Conservation (phyloP, 2,888 invertebrate genomes). For the Icerya purchasi region DNA sequence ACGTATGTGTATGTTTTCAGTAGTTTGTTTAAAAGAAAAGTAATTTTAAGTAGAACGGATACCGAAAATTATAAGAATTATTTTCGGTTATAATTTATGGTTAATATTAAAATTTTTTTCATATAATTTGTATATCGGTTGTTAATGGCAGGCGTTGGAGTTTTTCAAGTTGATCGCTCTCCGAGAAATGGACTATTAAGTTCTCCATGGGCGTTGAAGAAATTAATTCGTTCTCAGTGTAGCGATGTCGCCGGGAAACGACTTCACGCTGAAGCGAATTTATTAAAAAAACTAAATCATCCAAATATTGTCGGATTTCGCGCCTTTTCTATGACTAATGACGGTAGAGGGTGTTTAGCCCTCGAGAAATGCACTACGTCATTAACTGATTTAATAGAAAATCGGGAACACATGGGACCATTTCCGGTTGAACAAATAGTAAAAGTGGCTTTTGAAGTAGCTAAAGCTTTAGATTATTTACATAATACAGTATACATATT, state of each 20-base stretch:
- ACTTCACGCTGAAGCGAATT: constrained; percentile 45
- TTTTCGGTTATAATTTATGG: too few species aligned
- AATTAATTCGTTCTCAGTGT: constrained; percentile 32
- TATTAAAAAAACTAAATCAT: constrained; percentile 45
- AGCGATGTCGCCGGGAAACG: constrained; percentile 31
- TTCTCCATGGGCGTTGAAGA: constrained; percentile 77
- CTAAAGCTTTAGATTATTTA: constrained; percentile 50
- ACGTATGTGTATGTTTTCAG: too few species aligned
- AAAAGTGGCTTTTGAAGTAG: constrained; percentile 42
- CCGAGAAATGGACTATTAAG: constrained; percentile 40
- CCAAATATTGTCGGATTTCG: constrained; percentile 65
- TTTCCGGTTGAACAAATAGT: constrained; percentile 39
- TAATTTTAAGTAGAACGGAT: too few species aligned
- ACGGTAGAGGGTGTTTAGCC: constrained; percentile 40
- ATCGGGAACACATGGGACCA: constrained; percentile 34
- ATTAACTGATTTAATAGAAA: constrained; percentile 51
- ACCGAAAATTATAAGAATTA: too few species aligned
- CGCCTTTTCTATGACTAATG: constrained; percentile 30
- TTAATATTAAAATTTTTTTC: too few species aligned
- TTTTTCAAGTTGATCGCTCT: constrained; percentile 51
- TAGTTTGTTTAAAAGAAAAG: too few species aligned
- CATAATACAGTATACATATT: constrained; percentile 47
- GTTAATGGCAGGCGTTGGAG: constrained; percentile 54
- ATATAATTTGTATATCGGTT: too few species aligned
- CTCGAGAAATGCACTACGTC: constrained; percentile 57